Base-by-base conservation (phyloP, 2,888 invertebrate genomes). In the Galerucella calmariensis region DNA sequence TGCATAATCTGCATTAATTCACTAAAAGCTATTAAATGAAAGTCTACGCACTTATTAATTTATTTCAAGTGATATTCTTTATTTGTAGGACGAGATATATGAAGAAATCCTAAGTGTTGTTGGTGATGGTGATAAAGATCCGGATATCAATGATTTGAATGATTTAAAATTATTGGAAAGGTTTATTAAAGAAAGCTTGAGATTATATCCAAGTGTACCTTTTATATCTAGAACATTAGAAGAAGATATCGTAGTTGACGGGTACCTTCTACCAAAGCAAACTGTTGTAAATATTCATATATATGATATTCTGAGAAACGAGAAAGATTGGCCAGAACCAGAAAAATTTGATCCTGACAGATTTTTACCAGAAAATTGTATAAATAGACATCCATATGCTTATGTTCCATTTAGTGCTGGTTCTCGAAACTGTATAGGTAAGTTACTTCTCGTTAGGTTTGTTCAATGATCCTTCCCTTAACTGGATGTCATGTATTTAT, bases 371-470 rank as follows among this genome's bases (percentile, higher is more conserved):
- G 91, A 93, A 80, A 90, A 90, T 79, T 84, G 87, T 12, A 73
- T 81, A 1, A 84, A 85, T 41, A 87, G 92, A 48, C 92, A 93
- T 86, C 91, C 92, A 0, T 93, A 90, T 78, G 89, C 91, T 0
- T 93, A 90, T 82, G 89, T 93, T 73, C 92, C 93, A 0, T 93
- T 93, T 77, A 92, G 92, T 82, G 92, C 92, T 0, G 93, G 93
- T 2, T 90, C 91, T 0, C 88, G 93, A 35, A 93, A 92, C 84
- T 93, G 93, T 80, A 92, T 93, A 78, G 93, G 92, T 92, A 87
- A 68, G 75, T 46, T 1, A 48, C 35, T 41, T 41, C 8, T 41
- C 9, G 1, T 41, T 41, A 41, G 8, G 9, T 41, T 41, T 41
- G 9, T 41, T 8, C 8, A 9, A 41, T 41, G 35, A 9, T 9